Base-by-base conservation (phyloP, 2,888 invertebrate species). In the Lepidonotus clava region DNA sequence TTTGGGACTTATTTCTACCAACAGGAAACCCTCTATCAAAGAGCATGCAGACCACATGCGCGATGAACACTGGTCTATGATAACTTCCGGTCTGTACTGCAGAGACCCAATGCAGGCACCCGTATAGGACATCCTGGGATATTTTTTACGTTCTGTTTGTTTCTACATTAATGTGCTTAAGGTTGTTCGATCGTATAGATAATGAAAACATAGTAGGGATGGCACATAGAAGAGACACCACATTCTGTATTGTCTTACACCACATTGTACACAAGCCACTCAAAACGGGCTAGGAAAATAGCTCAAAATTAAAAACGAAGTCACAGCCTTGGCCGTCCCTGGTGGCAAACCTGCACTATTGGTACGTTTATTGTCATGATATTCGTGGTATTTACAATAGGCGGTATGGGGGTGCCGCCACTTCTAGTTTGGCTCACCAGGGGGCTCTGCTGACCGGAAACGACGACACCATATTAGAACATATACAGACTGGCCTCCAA, bases 161-260 rank as follows among this genome's bases (percentile, higher is more conserved):
- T 71, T 38, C 71, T 71, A 71, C 71, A 71, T 34, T 71, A 71
- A 71, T 71, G 71, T 71, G 71, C 71, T 71, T 71, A 71, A 71
- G 71, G 71, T 71, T 71, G 71, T 71, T 36, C n/a, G 71, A 71
- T 71, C 71, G n/a, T n/a, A 71, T 71, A 71, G 71, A 71, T 71
- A 21, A 71, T 71, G 71, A 71, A n/a, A 71, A 71, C 38, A 38
- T 36, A 71, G 71, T 71, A 71, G 71, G 71, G 71, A 71, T 71
- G 71, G 71, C 71, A 71, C 71, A 71, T 71, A 71, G 18, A 71
- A n/a, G 38, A 38, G 71, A 71, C 36, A 36, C 71, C 34, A 34
- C 71, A 71, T 1, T 71, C 71, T 71, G 34, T 34, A 71, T 71
- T n/a, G 71, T 71, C n/a, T 71, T 71, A 71, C 71, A 71, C 71